Conservation (phyloP, 2,113 vertebrate species). For the Ciconia maguari region DNA sequence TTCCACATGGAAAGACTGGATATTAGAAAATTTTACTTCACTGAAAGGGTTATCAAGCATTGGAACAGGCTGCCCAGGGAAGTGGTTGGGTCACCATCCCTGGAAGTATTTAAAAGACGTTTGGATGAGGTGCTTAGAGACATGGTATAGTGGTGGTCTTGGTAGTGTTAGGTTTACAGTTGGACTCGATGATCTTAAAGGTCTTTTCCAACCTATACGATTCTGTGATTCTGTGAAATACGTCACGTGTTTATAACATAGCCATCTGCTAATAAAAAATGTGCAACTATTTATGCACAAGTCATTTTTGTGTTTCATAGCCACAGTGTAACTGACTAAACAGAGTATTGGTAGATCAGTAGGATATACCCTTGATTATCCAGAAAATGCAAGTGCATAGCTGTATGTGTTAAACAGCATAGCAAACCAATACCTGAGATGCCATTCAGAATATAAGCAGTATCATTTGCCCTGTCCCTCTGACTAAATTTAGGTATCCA, state of each 20-base stretch:
- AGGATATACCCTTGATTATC: neutral
- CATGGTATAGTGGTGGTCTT: too few relatives aligned
- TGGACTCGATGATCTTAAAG: too few relatives aligned
- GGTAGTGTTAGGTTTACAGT: too few relatives aligned
- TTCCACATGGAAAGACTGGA: neutral
- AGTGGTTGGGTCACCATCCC: too few relatives aligned
- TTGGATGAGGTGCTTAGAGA: too few relatives aligned
- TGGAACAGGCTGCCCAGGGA: too few relatives aligned
- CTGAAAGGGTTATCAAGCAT: too few relatives aligned
- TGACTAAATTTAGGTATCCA: neutral
- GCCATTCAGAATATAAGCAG: neutral
- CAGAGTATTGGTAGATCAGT: neutral
- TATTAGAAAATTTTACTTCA: too few relatives aligned
- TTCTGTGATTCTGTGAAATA: too few relatives aligned
- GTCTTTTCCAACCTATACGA: too few relatives aligned
- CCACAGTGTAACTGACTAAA: neutral
- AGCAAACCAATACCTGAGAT: neutral
- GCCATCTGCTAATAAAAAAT: neutral
- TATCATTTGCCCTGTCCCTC: neutral
- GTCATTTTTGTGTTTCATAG: neutral
- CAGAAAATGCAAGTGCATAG: neutral
- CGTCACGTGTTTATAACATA: neutral
- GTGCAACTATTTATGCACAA: neutral
- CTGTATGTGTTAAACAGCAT: neutral
- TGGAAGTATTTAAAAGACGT: too few relatives aligned